Base-by-base conservation (phyloP, 2,888 invertebrate genomes). In the Gymnosoma rotundatum region DNA sequence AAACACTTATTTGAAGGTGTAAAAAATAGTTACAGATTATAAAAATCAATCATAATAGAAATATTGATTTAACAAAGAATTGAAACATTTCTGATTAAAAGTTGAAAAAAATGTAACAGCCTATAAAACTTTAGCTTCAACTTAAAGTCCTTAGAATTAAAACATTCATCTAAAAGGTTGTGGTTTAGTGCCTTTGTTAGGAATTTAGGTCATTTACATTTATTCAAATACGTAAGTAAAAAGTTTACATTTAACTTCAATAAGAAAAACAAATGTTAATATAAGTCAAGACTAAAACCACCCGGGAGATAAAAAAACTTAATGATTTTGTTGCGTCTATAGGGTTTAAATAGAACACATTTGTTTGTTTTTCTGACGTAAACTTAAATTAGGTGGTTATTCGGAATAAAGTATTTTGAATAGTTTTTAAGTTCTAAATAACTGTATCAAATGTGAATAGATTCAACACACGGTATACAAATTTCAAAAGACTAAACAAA, bases 341-440 rank as follows among this genome's bases (percentile, higher is more conserved):
- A 18, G 2, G 2, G 4, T 16, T 3, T 48, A 48, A 48, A n/a
- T n/a, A 7, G 1, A 48, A 48, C 20, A 9, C n/a, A 52, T n/a
- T 48, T 48, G 45, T 63, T 67, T 54, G 38, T 16, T 25, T 21
- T 48, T 20, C 12, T 61, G n/a, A 9, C 21, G 32, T 56, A 56
- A 75, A 64, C n/a, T 54, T 20, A 60, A 52, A 67, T 52, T 76
- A 76, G 60, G n/a, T 54, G 52, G 54, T 54, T 56, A 56, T 63
- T 36, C 54, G 9, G 48, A 63, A 54, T 21, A 58, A 38, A 66
- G 5, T 56, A 66, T 48, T 21, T 20, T 18, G 36, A 66, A 18
- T 38, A 45, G 38, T 54, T 18, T 42, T 54, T 78, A 76, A 82
- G 72, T 76, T 72, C 45, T 9, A 72, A 78, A 76, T 72, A 52